Evolutionary conservation across 2,888 invertebrate species (phyloP), one percentile per base, ranked within the genome.

Genomic region (Pollenia amentaria): DNA sequence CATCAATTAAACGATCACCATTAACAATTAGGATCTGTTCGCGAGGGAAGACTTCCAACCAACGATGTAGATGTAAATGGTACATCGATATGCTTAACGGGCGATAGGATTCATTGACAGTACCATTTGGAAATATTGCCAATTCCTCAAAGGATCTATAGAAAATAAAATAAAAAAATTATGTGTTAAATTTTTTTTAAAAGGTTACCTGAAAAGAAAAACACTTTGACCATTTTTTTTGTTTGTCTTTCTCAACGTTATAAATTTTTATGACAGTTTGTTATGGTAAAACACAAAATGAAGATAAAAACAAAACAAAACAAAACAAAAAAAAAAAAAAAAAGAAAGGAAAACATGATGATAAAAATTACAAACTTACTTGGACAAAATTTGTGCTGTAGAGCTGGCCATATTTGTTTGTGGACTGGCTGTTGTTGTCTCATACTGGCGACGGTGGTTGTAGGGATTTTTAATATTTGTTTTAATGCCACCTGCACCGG

Each of bases 1-100:
- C 97, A 90, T 97, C 97, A 90, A 98, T 97, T 86, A 99, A 95
- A 89, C 96, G 95, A 93, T 99, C 98, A 3, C 99, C 99, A 93
- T 99, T 98, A 67, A 99, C 98, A 77, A 99, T 96, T 90, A 99
- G 96, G 89, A 99, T 96, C 92, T 99, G 98, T 76, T 97, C 96
- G 70, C 97, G 95, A 0, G 97, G 96, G 94, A 99, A 99, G 89
- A 97, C 97, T 93, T 98, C 97, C 87, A 99, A 94, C 99, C 99
- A 99, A 72, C 95, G 95, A 89, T 97, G 96, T 90, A 99, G 95
- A 94, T 98, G 98, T 88, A 97, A 95, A 93, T 97, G 97, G 94
- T 99, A 99, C 91, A 98, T 95, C 46, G 98, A 98, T 92, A 98
- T 97, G 81, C 97, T 96, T 90, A 97, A 95, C 16, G 97, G 97